A percentile compares a stretch with the other conserved stretches of the same genome.
These are phyloP conservation scores for Drosophila meridiana DNA, from an alignment of 2,888 invertebrate species.

Conservation along the genomic window DNA sequence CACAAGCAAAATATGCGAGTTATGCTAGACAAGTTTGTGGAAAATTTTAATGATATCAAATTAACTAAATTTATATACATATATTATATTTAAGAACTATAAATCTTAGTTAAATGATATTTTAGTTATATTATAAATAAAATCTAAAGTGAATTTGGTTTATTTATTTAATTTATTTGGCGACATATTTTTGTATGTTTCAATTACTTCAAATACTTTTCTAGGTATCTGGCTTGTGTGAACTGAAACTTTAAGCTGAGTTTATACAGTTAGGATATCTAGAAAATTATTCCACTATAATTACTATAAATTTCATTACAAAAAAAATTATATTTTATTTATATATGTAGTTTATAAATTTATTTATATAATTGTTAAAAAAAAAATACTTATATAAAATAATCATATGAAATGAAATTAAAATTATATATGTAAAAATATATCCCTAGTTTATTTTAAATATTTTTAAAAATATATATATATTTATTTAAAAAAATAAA, in stretches of 20 bases:
- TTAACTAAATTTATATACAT: too few species aligned
- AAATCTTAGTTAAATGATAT: background rate
- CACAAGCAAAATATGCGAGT: constrained; percentile 23
- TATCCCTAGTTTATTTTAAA: too few species aligned
- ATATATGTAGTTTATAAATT: too few species aligned
- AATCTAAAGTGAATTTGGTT: background rate
- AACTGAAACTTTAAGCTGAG: constrained; percentile 35
- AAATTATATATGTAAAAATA: too few species aligned
- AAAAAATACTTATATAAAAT: too few species aligned
- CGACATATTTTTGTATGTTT: background rate
- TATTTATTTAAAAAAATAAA: too few species aligned
- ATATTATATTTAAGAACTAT: too few species aligned
- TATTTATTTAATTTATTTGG: background rate
- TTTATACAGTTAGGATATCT: constrained; percentile 39
- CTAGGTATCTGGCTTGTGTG: constrained; percentile 33
- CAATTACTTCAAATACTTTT: constrained; percentile 22
- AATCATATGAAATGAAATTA: too few species aligned
- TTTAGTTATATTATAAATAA: background rate
- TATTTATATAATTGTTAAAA: too few species aligned
- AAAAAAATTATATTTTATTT: background rate
- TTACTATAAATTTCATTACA: background rate
- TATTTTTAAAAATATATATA: too few species aligned
- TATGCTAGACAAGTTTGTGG: background rate
- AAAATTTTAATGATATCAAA: background rate
- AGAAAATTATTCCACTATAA: constrained; percentile 21